Percentiles rank a stretch among this genome's conserved stretches.
Conservation (phyloP, 2,113 vertebrate genomes). For the Gulo gulo region DNA sequence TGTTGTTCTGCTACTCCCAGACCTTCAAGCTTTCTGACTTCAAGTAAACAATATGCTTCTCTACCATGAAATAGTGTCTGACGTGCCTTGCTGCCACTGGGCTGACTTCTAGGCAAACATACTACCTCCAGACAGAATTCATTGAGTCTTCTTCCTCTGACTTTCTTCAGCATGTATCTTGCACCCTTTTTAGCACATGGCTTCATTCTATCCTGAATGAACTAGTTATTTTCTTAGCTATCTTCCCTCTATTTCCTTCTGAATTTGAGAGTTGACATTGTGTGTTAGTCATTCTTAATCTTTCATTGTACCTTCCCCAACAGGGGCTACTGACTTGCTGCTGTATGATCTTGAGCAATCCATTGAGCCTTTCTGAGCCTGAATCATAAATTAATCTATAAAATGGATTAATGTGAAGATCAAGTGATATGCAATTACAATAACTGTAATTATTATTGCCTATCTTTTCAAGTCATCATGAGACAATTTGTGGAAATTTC, state of each 20-base stretch:
- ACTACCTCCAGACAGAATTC: background rate
- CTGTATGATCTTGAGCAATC: background rate
- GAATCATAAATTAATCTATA: background rate
- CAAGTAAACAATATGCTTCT: conserved; percentile 1
- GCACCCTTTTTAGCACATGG: background rate
- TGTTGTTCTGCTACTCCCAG: conserved; percentile 8
- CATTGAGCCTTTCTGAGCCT: background rate
- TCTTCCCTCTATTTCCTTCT: background rate
- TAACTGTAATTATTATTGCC: background rate
- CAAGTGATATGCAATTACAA: background rate
- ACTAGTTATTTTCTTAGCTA: background rate
- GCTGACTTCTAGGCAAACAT: background rate
- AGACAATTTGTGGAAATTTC: conserved; percentile 6
- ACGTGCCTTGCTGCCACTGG: background rate
- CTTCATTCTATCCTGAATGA: background rate
- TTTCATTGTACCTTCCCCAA: background rate
- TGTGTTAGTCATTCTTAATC: background rate
- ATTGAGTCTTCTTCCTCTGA: background rate
- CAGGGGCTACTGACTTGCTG: background rate
- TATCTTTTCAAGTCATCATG: background rate
- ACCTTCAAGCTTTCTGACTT: conserved; percentile 29
- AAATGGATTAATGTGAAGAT: background rate
- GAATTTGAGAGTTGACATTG: background rate
- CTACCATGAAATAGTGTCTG: background rate
- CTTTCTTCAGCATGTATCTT: background rate